phyloP scores from a whole-genome alignment of 2,888 invertebrate genomes.

The Mythimna albipuncta region DNA sequence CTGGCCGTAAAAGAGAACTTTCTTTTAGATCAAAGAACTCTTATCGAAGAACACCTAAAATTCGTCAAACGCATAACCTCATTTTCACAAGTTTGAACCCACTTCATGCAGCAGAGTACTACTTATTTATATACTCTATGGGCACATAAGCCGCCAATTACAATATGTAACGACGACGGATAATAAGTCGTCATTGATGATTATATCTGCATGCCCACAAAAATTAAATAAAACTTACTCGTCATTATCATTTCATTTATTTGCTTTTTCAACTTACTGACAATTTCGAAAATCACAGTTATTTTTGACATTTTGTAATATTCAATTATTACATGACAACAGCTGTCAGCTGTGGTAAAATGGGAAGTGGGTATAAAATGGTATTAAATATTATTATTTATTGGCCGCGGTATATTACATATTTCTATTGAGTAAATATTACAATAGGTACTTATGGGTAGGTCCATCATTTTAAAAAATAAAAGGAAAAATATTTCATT shows the following conservation, averaged over 20 bases:
- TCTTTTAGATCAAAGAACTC: no score
- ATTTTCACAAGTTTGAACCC: no score
- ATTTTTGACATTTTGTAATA: constrained; percentile 89
- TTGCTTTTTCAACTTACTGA: constrained; percentile 89
- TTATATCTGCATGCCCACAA: background rate
- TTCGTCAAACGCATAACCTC: no score
- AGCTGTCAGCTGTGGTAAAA: constrained; percentile 85
- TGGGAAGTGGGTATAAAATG: constrained; percentile 89
- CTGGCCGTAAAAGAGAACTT: no score
- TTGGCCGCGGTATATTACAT: constrained; percentile 89
- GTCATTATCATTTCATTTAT: constrained; percentile 87
- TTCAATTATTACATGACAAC: constrained; percentile 87
- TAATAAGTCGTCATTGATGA: background rate
- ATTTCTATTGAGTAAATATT: constrained; percentile 83
- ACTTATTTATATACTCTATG: background rate
- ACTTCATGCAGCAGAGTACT: no score
- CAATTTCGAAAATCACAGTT: constrained; percentile 91
- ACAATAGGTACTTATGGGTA: constrained; percentile 77
- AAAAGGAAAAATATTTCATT: constrained; percentile 63
- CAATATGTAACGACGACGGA: background rate
- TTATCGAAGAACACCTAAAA: no score
- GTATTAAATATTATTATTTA: constrained; percentile 88
- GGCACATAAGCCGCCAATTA: background rate
- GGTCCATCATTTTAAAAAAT: constrained; percentile 74
- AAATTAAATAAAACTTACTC: constrained; percentile 43